phyloP scores from a whole-genome alignment of 1,140 invertebrate genomes.

The Chrysopa pallens region DNA sequence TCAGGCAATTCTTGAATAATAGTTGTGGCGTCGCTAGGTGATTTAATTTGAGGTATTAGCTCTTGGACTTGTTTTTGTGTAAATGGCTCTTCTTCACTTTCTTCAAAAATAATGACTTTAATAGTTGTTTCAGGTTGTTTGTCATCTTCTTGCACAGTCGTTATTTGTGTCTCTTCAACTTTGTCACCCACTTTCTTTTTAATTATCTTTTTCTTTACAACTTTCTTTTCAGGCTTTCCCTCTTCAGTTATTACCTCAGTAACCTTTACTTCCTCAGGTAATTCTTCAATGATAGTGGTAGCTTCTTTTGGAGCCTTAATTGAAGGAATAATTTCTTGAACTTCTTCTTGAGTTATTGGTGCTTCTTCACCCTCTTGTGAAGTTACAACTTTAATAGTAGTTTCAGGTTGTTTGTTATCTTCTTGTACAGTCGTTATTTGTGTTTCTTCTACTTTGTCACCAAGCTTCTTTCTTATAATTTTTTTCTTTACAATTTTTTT shows the following conservation, averaged over 20 bases:
- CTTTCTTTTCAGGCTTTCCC: slow-evolving; percentile 4
- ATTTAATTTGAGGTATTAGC: too few relatives aligned
- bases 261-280: not conserved
- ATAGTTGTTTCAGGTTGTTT: slow-evolving; percentile 13
- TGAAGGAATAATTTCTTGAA: slow-evolving; percentile 1
- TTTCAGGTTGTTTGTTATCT: slow-evolving; percentile 13
- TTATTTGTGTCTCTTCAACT: slow-evolving; percentile 15
- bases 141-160: slow-evolving; percentile 16
- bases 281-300: slow-evolving; percentile 4
- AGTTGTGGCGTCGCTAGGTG: too few relatives aligned
- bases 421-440: slow-evolving; percentile 16
- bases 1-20: slow-evolving; percentile 10
- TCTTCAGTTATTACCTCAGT: not conserved
- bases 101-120: slow-evolving; percentile 9
- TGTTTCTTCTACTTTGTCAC: slow-evolving; percentile 13
- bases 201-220: slow-evolving; percentile 12
- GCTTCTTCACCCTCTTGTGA: slow-evolving; percentile 1
- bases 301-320: slow-evolving; percentile 2
- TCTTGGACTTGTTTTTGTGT: not conserved
- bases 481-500: slow-evolving; percentile 12
- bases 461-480: slow-evolving; percentile 12
- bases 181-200: slow-evolving; percentile 14
- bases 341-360: not conserved
- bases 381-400: not conserved
- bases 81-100: slow-evolving; percentile 9